A percentile compares a stretch with the other conserved stretches of the same genome.
Evolutionary conservation across 2,797 vertebrate species (phyloP).

Genomic region (Melanotaenia trifasciata): DNA sequence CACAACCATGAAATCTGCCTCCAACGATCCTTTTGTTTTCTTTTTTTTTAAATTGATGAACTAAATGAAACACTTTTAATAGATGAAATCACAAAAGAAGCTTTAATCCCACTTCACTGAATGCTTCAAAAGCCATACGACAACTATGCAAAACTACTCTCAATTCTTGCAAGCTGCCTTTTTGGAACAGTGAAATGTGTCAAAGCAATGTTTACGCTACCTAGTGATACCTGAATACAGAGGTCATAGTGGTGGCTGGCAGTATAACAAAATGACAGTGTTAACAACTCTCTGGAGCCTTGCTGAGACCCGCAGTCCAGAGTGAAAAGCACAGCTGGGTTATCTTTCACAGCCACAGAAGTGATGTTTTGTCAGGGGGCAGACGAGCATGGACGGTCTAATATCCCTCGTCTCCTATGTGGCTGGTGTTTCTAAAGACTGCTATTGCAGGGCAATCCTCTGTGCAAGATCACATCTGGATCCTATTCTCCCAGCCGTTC

Average conservation of each 20-base stretch:
- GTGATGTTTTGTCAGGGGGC: slow-evolving; percentile 56
- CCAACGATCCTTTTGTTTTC: slow-evolving; percentile 27
- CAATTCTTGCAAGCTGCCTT: slow-evolving; percentile 44
- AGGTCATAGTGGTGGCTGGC: slow-evolving; percentile 48
- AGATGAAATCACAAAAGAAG: slow-evolving; percentile 65
- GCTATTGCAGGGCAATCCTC: slow-evolving; percentile 76
- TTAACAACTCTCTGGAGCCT: slow-evolving; percentile 58
- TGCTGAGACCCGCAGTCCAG: slow-evolving; percentile 50
- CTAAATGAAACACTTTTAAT: slow-evolving; percentile 71
- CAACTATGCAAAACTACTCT: slow-evolving; percentile 73
- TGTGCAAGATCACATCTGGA: slow-evolving; percentile 83
- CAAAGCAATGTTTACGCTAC: slow-evolving; percentile 74
- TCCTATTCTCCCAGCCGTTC: slow-evolving; percentile 77
- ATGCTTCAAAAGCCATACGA: slow-evolving; percentile 67
- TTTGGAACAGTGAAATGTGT: slow-evolving; percentile 68
- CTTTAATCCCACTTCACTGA: slow-evolving; percentile 62
- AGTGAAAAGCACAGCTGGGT: slow-evolving; percentile 32
- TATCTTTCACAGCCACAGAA: slow-evolving; percentile 51
- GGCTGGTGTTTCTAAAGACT: slow-evolving; percentile 77
- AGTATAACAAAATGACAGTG: slow-evolving; percentile 67
- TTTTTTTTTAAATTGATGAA: slow-evolving; percentile 44
- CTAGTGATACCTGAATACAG: slow-evolving; percentile 67
- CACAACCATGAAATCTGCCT: slow-evolving; percentile 42
- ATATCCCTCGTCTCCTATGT: slow-evolving; percentile 76
- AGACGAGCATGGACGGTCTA: slow-evolving; percentile 60